A percentile compares a stretch with the other conserved stretches of the same genome.
phyloP scores from a whole-genome alignment of 2,797 vertebrate genomes.

The Lepus oiostolus region DNA sequence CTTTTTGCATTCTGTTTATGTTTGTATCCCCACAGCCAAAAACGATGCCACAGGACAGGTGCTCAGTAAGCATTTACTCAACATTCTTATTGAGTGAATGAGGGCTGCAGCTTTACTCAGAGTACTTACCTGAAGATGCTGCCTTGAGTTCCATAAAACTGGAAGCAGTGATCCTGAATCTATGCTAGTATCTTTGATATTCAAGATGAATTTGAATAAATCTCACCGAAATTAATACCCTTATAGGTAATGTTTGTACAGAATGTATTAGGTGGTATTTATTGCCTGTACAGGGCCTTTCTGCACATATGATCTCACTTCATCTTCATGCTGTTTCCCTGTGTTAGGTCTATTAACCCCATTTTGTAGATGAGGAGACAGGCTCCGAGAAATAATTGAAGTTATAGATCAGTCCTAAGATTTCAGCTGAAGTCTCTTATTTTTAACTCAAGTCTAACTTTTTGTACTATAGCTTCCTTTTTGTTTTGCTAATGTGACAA shows the following conservation, averaged over 20 bases:
- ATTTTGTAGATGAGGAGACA: neutral
- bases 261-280: neutral
- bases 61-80: neutral
- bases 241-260: neutral
- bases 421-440: neutral
- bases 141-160: neutral
- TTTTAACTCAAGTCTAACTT: neutral
- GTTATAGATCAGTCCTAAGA: neutral
- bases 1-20: neutral
- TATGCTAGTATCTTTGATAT: slow-evolving; percentile 20
- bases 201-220: slow-evolving; percentile 34
- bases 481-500: neutral
- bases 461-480: neutral
- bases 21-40: neutral
- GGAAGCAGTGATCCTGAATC: neutral
- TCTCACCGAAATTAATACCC: neutral
- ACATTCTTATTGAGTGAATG: neutral
- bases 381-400: neutral
- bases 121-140: slow-evolving; percentile 8
- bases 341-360: neutral
- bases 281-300: neutral
- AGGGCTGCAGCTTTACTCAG: neutral
- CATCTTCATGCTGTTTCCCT: neutral
- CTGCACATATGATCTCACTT: neutral
- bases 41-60: neutral